Conservation (phyloP, 2,797 vertebrate species). For the Rhinichthys osculus region DNA sequence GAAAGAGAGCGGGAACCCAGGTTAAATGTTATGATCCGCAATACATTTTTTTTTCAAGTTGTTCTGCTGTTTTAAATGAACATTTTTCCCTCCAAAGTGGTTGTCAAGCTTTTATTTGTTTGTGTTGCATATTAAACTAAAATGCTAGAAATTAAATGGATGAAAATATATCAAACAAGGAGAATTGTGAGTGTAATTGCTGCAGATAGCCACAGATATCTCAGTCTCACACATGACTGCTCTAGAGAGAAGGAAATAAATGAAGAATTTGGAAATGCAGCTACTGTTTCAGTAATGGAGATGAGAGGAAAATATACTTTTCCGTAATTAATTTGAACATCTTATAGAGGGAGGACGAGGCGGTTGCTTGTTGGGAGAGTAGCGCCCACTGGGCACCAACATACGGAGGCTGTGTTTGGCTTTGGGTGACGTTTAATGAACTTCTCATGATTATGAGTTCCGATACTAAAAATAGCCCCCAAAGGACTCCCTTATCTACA, state of each 20-base stretch:
- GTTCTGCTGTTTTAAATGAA: neutral
- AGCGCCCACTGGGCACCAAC: slow-evolving; percentile 10
- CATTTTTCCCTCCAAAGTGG: neutral
- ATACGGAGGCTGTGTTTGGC: slow-evolving; percentile 38
- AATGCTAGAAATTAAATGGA: neutral
- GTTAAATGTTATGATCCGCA: slow-evolving; percentile 38
- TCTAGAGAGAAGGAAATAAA: neutral
- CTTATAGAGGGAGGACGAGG: neutral
- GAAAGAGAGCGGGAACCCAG: slow-evolving; percentile 6
- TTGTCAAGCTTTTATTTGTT: neutral
- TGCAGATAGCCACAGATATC: neutral
- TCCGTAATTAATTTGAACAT: neutral
- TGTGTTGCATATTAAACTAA: slow-evolving; percentile 4
- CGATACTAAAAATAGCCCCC: slow-evolving; percentile 42
- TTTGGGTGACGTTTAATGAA: slow-evolving; percentile 61
- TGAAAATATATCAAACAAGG: slow-evolving; percentile 10
- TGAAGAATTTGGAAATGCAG: neutral
- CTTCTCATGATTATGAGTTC: slow-evolving; percentile 35
- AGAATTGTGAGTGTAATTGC: neutral
- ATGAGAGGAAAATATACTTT: neutral
- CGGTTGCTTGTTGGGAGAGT: neutral
- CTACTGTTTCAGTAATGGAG: neutral
- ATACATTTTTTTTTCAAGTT: neutral
- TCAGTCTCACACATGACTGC: neutral
- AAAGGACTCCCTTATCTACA: slow-evolving; percentile 33